A percentile compares a stretch with the other conserved stretches of the same genome.
Conservation (phyloP, 2,113 vertebrate genomes). For the Pomatostomus ruficeps region DNA sequence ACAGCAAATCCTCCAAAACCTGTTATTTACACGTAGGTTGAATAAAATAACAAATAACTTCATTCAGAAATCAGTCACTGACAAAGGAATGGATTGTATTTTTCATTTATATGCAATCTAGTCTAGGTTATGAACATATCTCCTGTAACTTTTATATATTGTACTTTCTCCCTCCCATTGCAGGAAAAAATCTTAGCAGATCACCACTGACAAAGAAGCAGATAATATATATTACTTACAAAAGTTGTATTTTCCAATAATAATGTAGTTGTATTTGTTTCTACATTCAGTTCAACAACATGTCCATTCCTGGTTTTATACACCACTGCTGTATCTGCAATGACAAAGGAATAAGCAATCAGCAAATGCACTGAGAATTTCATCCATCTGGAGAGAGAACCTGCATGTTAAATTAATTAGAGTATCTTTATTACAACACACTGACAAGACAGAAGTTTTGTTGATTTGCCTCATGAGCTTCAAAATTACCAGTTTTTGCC, state of each 20-base stretch:
- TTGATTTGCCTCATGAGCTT: neutral
- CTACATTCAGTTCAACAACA: conserved; percentile 90
- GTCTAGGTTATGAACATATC: neutral
- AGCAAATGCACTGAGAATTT: conserved; percentile 30
- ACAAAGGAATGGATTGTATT: neutral
- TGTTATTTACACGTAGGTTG: neutral
- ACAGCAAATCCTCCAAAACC: neutral
- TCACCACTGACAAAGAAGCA: neutral
- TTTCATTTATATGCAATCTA: neutral
- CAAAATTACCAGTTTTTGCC: neutral
- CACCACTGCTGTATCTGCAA: conserved; percentile 89
- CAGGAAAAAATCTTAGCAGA: neutral
- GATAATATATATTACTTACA: conserved; percentile 77
- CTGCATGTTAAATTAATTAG: neutral
- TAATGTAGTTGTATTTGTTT: conserved; percentile 85
- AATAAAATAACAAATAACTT: neutral
- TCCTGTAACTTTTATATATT: neutral
- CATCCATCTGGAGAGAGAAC: conserved; percentile 2
- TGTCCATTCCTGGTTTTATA: conserved; percentile 92
- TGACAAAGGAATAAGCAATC: conserved; percentile 60
- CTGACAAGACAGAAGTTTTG: neutral
- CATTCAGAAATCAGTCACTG: neutral
- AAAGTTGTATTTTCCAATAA: conserved; percentile 90
- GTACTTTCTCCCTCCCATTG: neutral
- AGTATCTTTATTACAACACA: neutral